Conservation (phyloP, 2,113 vertebrate species). For the Pseudorectes ferrugineus region DNA sequence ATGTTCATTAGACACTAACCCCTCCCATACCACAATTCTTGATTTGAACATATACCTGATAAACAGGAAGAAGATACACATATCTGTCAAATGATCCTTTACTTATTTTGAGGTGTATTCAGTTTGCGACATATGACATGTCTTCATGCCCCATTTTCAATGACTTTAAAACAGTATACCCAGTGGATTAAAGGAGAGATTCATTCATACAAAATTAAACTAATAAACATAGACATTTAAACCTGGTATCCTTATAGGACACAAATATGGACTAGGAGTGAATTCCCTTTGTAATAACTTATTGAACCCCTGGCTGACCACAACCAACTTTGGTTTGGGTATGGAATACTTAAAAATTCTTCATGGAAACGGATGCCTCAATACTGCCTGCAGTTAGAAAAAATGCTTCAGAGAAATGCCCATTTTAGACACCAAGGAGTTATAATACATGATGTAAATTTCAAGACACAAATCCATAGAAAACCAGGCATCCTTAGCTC, state of each 20-base stretch:
- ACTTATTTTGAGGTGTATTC: neutral
- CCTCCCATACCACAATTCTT: neutral
- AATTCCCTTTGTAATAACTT: neutral
- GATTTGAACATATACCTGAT: neutral
- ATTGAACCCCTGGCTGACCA: neutral
- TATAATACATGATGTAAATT: neutral
- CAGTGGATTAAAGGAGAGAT: neutral
- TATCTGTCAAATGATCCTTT: neutral
- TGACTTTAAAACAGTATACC: neutral
- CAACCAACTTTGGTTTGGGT: neutral
- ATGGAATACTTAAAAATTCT: neutral
- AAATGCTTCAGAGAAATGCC: neutral
- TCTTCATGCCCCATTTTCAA: neutral
- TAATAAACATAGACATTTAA: neutral
- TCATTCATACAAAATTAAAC: fast-evolving
- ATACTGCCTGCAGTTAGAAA: neutral
- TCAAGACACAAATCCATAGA: neutral
- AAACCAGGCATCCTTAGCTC: neutral
- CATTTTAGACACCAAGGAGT: neutral
- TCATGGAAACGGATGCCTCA: neutral
- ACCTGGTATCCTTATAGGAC: neutral
- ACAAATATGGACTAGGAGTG: neutral
- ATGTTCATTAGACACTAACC: neutral
- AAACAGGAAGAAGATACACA: neutral
- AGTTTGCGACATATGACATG: neutral